Evolutionary conservation across 2,888 invertebrate genomes (phyloP), one percentile per base, ranked within the genome.

Genomic region (Standfussiana lucernea): DNA sequence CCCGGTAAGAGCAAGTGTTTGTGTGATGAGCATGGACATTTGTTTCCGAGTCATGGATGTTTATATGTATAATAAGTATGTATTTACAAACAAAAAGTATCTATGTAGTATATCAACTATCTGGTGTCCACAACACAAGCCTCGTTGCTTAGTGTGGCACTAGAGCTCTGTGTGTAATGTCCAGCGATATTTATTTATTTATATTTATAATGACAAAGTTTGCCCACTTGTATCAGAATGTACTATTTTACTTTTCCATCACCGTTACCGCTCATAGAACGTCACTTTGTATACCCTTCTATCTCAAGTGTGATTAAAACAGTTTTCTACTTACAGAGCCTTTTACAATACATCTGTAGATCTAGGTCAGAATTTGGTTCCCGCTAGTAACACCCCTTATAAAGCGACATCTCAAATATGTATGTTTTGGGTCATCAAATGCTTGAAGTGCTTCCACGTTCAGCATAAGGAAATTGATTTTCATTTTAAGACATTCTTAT

Each of bases 401-500:
- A 56, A 61, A 40, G 35, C 61, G 53, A 69, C 21, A 35, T 40
- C 37, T 62, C 61, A 40, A 83, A 67, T 64, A 80, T 47, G 69
- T 64, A 80, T 47, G 69, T 70, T 70, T 77, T 35, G 40, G 61
- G 45, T 32, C 45, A 77, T 59, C 56, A 83, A 80, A 80, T 61
- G 53, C 61, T 83, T 82, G n/a, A 42, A 62, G 61, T 40, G 53
- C 53, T 62, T 70, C 47, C 65, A 62, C 61, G 45, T 70, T 83
- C 79, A 70, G 50, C 35, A 47, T 40, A 67, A 80, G 70, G 79
- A 80, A 66, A 84, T 79, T 79, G 79, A 72, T 72, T 84, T 81
- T 62, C 69, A 59, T 84, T 84, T 84, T 71, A 67, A 73, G 56
- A 62, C 56, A 67, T 67, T 15, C 66, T 77, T 61, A 53, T 50